phyloP scores from a whole-genome alignment of 2,888 invertebrate species.

The Drosophila mulleri region DNA sequence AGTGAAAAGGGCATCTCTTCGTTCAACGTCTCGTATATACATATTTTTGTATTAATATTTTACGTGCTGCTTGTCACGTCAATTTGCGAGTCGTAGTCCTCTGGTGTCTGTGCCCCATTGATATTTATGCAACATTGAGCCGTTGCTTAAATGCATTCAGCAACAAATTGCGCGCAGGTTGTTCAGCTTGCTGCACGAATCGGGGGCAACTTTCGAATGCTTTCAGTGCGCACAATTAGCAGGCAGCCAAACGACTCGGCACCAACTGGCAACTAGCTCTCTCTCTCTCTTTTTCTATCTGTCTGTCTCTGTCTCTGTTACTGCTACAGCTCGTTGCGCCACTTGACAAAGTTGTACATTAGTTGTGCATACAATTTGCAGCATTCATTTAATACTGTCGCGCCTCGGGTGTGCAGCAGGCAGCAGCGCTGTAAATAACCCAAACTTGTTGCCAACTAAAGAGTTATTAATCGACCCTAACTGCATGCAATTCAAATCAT shows the following conservation, averaged over 20 bases:
- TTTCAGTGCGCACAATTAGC: slow-evolving; percentile 75
- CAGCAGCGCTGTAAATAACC: not conserved
- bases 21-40: too few relatives aligned
- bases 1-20: not conserved
- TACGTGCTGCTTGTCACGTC: slow-evolving; percentile 57
- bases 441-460: not conserved
- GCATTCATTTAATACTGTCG: slow-evolving; percentile 53
- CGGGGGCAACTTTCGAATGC: slow-evolving; percentile 57
- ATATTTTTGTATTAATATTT: too few relatives aligned
- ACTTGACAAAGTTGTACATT: slow-evolving; percentile 51
- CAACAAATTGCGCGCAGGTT: slow-evolving; percentile 70
- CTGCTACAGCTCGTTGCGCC: not conserved
- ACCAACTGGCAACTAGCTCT: not conserved
- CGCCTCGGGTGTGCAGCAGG: slow-evolving; percentile 39
- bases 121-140: slow-evolving; percentile 65
- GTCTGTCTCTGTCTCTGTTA: too few relatives aligned
- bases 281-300: not conserved
- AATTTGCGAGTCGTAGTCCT: slow-evolving; percentile 30
- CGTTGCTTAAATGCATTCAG: slow-evolving; percentile 55
- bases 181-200: slow-evolving; percentile 49
- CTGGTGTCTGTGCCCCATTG: slow-evolving; percentile 43
- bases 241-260: slow-evolving; percentile 22
- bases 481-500: not conserved
- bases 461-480: not conserved
- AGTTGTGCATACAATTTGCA: slow-evolving; percentile 57